Evolutionary conservation across 2,888 invertebrate species (phyloP).

Genomic region (Glyphotaelius pellucidus): DNA sequence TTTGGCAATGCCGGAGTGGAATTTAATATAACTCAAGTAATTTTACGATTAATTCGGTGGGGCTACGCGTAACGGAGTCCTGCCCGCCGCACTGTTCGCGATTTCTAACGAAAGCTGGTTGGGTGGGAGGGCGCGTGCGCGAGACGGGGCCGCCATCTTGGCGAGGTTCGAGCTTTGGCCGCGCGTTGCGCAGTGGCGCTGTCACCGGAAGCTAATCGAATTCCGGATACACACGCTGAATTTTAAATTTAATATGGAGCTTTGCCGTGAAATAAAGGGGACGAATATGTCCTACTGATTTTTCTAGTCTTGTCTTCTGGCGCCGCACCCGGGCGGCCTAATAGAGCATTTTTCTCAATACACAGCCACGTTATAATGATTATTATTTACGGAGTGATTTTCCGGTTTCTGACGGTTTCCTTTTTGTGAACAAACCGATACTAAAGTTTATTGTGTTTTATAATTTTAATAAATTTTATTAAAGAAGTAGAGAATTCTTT

Average conservation of each 20-base stretch:
- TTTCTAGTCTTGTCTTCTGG: neutral
- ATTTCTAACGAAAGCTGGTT: slow-evolving; percentile 52
- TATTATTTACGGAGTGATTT: neutral
- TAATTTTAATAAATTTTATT: no score
- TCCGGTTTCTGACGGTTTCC: neutral
- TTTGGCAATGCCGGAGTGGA: neutral
- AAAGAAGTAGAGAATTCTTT: no score
- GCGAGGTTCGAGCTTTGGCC: slow-evolving; percentile 40
- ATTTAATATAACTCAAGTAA: neutral
- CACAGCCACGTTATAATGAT: neutral
- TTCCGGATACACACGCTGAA: slow-evolving; percentile 65
- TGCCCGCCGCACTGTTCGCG: slow-evolving; percentile 29
- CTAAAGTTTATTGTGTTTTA: no score
- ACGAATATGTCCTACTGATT: neutral
- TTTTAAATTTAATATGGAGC: slow-evolving; percentile 65
- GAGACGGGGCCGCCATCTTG: slow-evolving; percentile 53
- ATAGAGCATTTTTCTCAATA: neutral
- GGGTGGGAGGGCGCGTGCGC: slow-evolving; percentile 14
- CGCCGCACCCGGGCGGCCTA: neutral
- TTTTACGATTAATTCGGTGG: neutral
- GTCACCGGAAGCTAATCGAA: slow-evolving; percentile 62
- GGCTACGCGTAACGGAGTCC: slow-evolving; percentile 42
- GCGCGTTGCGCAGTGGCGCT: slow-evolving; percentile 61
- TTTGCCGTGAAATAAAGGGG: slow-evolving; percentile 24
- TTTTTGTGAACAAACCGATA: no score